Conservation (phyloP, 2,888 invertebrate genomes). For the Atrina japonica region DNA sequence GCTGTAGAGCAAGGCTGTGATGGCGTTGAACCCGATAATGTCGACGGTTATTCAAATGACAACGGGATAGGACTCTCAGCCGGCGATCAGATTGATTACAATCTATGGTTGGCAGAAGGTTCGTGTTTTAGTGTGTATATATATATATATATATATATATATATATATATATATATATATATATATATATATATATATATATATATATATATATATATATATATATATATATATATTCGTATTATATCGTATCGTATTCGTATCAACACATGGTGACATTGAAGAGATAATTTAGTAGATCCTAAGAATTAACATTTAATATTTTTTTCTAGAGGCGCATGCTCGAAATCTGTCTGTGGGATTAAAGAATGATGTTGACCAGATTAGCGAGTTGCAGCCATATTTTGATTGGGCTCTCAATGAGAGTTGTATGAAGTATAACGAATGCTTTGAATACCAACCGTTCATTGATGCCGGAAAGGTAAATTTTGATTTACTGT, state of each 20-base stretch:
- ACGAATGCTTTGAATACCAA: constrained; percentile 56
- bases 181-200: no score
- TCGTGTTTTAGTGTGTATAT: no score
- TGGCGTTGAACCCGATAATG: constrained; percentile 65
- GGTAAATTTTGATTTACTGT: no score
- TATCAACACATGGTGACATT: no score
- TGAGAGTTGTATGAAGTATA: constrained; percentile 57
- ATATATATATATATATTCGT: no score
- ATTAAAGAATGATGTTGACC: constrained; percentile 63
- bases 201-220: no score
- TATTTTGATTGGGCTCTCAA: constrained; percentile 67
- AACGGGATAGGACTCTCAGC: constrained; percentile 49
- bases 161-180: no score
- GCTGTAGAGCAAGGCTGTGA: constrained; percentile 58
- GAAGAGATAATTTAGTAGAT: no score
- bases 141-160: no score
- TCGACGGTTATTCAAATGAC: constrained; percentile 51
- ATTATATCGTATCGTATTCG: no score
- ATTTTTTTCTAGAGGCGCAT: constrained; percentile 59
- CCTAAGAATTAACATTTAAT: no score
- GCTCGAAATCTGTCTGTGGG: constrained; percentile 55
- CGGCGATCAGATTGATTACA: constrained; percentile 56
- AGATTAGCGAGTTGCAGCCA: constrained; percentile 48
- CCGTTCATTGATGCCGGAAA: constrained; percentile 56
- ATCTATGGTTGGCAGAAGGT: constrained; percentile 58